Evolutionary conservation across 2,113 vertebrate species (phyloP).

Genomic region (Clarias macrocephalus): DNA sequence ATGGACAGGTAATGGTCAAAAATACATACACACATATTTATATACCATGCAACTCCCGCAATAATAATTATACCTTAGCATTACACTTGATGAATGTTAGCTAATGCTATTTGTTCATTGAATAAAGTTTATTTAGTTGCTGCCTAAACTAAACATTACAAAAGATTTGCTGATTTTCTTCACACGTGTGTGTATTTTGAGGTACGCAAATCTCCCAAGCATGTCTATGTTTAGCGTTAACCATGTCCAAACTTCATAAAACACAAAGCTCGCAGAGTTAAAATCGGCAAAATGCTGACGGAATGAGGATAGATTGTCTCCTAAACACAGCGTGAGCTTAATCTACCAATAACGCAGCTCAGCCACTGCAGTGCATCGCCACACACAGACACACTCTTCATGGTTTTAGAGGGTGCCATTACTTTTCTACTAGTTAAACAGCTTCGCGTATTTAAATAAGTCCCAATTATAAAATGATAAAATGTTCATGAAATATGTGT

Average conservation of each 20-base stretch:
- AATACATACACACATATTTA: not conserved
- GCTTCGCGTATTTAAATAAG: not conserved
- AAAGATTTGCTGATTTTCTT: not conserved
- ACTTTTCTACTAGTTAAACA: not conserved
- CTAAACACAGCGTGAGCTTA: not conserved
- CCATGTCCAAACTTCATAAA: not conserved
- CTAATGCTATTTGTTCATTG: not conserved
- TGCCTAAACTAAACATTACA: not conserved
- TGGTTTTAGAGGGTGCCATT: not conserved
- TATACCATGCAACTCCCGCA: not conserved
- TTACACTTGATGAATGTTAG: not conserved
- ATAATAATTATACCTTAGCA: not conserved
- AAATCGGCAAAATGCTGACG: not conserved
- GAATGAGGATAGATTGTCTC: not conserved
- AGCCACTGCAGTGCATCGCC: not conserved
- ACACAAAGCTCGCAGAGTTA: not conserved
- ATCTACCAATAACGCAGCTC: not conserved
- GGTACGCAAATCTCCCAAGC: not conserved
- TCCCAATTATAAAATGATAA: not conserved
- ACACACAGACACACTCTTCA: not conserved
- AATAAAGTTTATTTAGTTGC: not conserved
- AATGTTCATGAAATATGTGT: not conserved
- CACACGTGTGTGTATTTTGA: too few relatives aligned
- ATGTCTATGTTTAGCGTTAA: not conserved
- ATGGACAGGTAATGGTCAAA: not conserved